Evolutionary conservation across 2,888 invertebrate genomes (phyloP).

Genomic region (Psylliodes chrysocephalus): DNA sequence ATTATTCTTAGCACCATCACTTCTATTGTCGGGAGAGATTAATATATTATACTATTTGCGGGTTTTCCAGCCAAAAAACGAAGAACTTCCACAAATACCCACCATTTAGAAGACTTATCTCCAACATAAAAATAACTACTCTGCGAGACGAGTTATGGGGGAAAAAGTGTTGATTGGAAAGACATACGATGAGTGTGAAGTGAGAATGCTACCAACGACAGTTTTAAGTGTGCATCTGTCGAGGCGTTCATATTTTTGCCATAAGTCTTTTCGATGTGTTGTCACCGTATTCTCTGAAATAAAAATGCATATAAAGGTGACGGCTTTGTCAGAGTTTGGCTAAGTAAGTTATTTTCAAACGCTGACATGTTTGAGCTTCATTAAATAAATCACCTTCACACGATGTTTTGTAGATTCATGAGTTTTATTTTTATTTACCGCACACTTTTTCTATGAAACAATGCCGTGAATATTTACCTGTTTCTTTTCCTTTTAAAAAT

Average conservation of each 20-base stretch:
- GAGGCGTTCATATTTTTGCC: constrained; percentile 36
- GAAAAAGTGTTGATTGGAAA: constrained; percentile 38
- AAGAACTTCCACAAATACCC: constrained; percentile 16
- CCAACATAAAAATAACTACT: constrained; percentile 29
- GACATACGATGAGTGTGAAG: constrained; percentile 38
- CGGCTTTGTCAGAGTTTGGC: constrained; percentile 30
- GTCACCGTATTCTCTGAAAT: constrained; percentile 39
- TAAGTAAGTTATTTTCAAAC: constrained; percentile 36
- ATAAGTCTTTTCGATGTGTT: constrained; percentile 37
- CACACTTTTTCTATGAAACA: no score
- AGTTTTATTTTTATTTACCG: no score
- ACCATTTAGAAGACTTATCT: constrained; percentile 20
- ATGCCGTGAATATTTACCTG: no score
- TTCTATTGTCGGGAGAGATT: constrained; percentile 13
- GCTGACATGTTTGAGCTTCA: not conserved
- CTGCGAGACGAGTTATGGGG: constrained; percentile 27
- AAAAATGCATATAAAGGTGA: constrained; percentile 26
- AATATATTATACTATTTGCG: constrained; percentile 21
- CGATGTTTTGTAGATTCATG: not conserved
- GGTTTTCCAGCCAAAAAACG: not conserved
- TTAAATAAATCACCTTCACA: not conserved
- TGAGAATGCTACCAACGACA: constrained; percentile 32
- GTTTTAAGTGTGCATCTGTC: constrained; percentile 34
- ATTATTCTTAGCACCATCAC: constrained; percentile 17
- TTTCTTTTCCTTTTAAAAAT: no score